These are phyloP conservation scores for Synaphobranchus kaupii DNA, from an alignment of 2,797 vertebrate species.

Conservation along the genomic window DNA sequence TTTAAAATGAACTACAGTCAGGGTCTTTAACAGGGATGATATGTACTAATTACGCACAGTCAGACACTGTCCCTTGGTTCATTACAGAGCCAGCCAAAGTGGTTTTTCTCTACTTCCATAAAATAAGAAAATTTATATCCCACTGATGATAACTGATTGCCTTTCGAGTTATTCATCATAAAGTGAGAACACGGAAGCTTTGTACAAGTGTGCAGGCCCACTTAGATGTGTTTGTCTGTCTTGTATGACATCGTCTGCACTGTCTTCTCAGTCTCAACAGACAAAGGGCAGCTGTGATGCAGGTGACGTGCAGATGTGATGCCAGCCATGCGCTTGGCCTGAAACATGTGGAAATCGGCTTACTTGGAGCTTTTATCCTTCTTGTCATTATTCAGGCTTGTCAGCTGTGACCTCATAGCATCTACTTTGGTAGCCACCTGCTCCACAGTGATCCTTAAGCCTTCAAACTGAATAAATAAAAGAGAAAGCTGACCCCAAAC, in stretches of 20 bases:
- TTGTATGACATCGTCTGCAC: background rate
- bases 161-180: background rate
- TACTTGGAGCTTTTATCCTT: constrained; percentile 78
- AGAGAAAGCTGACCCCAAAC: background rate
- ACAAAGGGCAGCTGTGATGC: background rate
- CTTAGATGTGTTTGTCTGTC: background rate
- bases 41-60: background rate
- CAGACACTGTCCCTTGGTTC: background rate
- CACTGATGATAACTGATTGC: background rate
- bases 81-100: background rate
- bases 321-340: background rate
- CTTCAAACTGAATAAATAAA: constrained; percentile 73
- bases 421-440: constrained; percentile 77
- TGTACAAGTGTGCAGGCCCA: background rate
- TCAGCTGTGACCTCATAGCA: constrained; percentile 68
- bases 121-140: background rate
- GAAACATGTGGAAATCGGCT: constrained; percentile 41
- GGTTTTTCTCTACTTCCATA: background rate
- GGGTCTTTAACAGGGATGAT: background rate
- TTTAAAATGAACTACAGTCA: background rate
- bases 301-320: background rate
- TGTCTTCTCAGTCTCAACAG: background rate
- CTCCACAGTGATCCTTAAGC: constrained; percentile 76
- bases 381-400: constrained; percentile 79
- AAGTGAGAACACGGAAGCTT: background rate